These are phyloP conservation scores for Acanthopagrus latus DNA, from an alignment of 2,797 vertebrate genomes.

Conservation along the genomic window DNA sequence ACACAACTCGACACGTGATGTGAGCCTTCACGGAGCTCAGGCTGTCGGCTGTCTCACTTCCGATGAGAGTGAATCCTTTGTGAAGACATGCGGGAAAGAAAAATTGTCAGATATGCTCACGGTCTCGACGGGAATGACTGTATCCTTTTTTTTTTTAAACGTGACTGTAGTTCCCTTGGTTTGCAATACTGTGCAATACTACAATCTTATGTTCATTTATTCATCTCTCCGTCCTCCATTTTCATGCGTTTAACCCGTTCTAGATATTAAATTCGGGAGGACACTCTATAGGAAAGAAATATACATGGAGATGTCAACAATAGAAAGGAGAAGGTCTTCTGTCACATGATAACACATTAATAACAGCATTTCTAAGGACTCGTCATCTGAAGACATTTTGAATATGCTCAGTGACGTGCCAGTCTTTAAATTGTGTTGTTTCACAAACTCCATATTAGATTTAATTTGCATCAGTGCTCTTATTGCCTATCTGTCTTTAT, in stretches of 20 bases:
- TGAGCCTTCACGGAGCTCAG: no score
- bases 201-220: neutral
- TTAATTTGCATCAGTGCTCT: constrained; percentile 62
- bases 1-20: no score
- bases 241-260: neutral
- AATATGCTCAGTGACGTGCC: constrained; percentile 11
- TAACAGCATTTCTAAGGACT: no score
- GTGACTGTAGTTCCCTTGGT: no score
- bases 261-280: neutral
- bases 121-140: no score
- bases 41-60: no score
- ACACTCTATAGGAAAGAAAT: constrained; percentile 1
- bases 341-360: constrained; percentile 3
- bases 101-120: no score
- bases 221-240: neutral
- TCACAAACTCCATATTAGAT: constrained; percentile 42
- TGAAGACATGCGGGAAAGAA: no score
- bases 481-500: constrained; percentile 50
- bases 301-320: constrained; percentile 36
- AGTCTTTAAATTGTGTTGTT: constrained; percentile 36
- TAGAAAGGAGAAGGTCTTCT: constrained; percentile 7
- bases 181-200: neutral
- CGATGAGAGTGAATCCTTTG: no score
- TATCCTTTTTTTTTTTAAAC: no score
- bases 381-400: constrained; percentile 27